Conservation (phyloP, 1,140 invertebrate species). For the Ooceraea biroi region DNA sequence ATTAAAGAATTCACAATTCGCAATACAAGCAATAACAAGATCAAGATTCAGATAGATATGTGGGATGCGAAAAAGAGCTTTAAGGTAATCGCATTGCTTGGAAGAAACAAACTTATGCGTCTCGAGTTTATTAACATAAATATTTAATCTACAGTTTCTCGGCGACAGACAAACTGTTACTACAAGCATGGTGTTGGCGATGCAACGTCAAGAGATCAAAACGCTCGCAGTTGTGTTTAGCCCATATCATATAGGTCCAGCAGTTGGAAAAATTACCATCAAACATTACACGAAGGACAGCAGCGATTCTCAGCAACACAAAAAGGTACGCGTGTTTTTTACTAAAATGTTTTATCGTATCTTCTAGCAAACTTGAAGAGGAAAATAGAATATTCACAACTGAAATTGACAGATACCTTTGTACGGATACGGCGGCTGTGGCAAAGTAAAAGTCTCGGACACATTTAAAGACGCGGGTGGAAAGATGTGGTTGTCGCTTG, state of each 20-base stretch:
- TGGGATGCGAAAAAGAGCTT: constrained; percentile 81
- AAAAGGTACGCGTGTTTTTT: constrained; percentile 75
- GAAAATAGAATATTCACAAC: neutral
- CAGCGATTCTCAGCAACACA: constrained; percentile 77
- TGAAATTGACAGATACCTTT: constrained; percentile 79
- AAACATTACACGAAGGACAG: constrained; percentile 82
- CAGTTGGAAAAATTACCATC: constrained; percentile 85
- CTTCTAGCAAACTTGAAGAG: neutral
- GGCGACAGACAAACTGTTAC: constrained; percentile 79
- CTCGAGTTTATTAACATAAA: neutral
- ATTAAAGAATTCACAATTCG: constrained; percentile 85
- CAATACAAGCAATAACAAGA: constrained; percentile 85
- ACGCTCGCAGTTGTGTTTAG: constrained; percentile 83
- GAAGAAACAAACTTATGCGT: constrained; percentile 9
- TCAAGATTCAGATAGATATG: constrained; percentile 84
- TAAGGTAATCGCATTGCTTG: constrained; percentile 73
- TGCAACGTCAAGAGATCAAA: constrained; percentile 86
- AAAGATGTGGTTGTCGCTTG: constrained; percentile 86
- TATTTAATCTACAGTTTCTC: constrained; percentile 77
- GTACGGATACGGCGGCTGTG: constrained; percentile 86
- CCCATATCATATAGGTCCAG: constrained; percentile 83
- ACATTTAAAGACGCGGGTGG: constrained; percentile 85
- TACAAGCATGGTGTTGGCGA: constrained; percentile 76
- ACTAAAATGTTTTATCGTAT: neutral
- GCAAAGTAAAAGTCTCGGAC: constrained; percentile 84